Conservation (phyloP, 2,888 invertebrate species). For the Habrosyne pyritoides region DNA sequence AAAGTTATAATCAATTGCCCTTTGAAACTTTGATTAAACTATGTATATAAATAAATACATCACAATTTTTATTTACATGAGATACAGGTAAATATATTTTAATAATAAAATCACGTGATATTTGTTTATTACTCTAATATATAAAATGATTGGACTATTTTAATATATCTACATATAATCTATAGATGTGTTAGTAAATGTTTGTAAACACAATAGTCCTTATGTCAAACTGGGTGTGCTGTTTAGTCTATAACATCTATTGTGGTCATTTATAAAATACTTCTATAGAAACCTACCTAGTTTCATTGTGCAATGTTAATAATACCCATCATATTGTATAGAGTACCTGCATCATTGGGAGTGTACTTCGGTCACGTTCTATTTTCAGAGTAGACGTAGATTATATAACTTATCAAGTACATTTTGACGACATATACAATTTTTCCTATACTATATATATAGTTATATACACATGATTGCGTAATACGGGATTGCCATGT, state of each 20-base stretch:
- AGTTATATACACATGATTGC: no score
- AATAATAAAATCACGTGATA: no score
- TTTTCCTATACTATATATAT: not conserved
- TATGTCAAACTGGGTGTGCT: not conserved
- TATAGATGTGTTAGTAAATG: not conserved
- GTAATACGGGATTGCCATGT: no score
- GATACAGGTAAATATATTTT: no score
- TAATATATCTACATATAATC: no score
- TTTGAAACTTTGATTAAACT: no score
- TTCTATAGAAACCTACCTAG: slow-evolving; percentile 6
- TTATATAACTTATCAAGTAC: not conserved
- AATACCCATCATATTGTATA: slow-evolving; percentile 7
- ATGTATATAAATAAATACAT: no score
- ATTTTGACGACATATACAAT: not conserved
- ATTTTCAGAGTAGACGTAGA: slow-evolving; percentile 30
- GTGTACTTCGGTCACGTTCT: slow-evolving; percentile 21
- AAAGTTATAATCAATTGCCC: no score
- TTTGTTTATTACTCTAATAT: no score
- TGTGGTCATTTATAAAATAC: not conserved
- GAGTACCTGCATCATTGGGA: slow-evolving; percentile 5
- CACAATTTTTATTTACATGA: no score
- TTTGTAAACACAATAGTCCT: not conserved
- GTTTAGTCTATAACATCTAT: not conserved
- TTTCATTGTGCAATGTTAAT: slow-evolving; percentile 1
- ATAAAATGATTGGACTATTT: no score